A percentile compares a stretch with the other conserved stretches of the same genome.
These are phyloP conservation scores for Columba janthina DNA, from an alignment of 2,113 vertebrate genomes.

Conservation along the genomic window DNA sequence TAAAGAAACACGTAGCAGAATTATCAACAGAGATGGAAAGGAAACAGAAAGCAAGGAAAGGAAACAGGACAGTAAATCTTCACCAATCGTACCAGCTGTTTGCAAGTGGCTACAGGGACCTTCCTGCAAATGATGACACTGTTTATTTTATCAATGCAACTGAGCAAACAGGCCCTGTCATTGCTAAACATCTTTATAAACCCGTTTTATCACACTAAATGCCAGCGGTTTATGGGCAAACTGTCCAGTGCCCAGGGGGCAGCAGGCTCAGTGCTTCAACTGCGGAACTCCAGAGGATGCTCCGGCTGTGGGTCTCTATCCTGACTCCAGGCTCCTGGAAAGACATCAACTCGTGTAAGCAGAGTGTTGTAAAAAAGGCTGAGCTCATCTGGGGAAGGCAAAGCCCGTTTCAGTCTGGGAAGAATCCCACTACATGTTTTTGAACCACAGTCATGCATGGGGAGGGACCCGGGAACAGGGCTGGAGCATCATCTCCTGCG, in stretches of 20 bases:
- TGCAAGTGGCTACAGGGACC: not conserved
- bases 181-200: not conserved
- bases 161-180: not conserved
- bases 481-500: not conserved
- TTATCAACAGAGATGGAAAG: not conserved
- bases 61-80: not conserved
- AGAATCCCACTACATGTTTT: not conserved
- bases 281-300: not conserved
- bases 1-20: not conserved
- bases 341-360: rapidly evolving
- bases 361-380: not conserved
- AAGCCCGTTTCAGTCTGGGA: not conserved
- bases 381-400: not conserved
- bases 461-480: not conserved
- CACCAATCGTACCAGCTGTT: rapidly evolving
- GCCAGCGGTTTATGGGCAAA: not conserved
- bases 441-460: not conserved
- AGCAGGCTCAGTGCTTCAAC: not conserved
- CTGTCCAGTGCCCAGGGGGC: not conserved
- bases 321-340: not conserved
- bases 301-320: not conserved
- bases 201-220: not conserved
- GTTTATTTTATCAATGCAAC: not conserved
- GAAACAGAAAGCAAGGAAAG: not conserved
- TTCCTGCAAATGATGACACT: not conserved